Evolutionary conservation across 2,797 vertebrate genomes (phyloP), one percentile per base, ranked within the genome.

Genomic region (Erpetoichthys calabaricus): DNA sequence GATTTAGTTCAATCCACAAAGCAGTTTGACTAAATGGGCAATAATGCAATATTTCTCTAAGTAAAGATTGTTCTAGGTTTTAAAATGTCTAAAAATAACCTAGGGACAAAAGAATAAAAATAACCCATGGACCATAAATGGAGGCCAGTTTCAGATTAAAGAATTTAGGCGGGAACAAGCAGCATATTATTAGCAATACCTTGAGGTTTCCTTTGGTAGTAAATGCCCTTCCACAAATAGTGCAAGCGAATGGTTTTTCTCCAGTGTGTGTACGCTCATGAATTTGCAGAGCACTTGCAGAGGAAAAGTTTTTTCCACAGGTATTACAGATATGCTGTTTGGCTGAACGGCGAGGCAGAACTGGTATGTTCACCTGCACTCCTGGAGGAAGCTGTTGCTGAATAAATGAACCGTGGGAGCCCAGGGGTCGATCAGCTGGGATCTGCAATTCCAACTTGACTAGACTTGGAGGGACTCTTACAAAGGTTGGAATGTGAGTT

Each of bases 171-270:
- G 47, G 8, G 9, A 51, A 9, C 50, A 51, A 5, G 5, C n/a
- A 51, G 50, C 50, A 51, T 9, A n/a, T 51, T 25, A 51, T 51
- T 51, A 51, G 5, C 50, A 6, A 59, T 68, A 95, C 96, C 88
- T 99, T 99, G 8, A 99, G 79, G 72, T 99, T 99, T 65, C 96
- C 96, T 60, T 99, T 99, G 2, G 96, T 99, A 64, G 96, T 98
- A 55, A 98, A 99, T 6, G 96, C 96, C 60, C 94, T 81, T 57
- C 91, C 91, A 51, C 96, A 99, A 62, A 98, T 86, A 64, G 86
- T 91, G 67, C 96, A 99, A n/a, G 83, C 92, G 7, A 97, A 99
- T 0, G 96, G 96, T 73, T 98, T 99, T 80, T 99, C 96, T 4
- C 96, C 96, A 0, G 96, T 98, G 60, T 99, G 96, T 1, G 95